Percentiles rank a stretch among this genome's conserved stretches.
phyloP scores from a whole-genome alignment of 2,888 invertebrate species.

The Luperina nickerlii region DNA sequence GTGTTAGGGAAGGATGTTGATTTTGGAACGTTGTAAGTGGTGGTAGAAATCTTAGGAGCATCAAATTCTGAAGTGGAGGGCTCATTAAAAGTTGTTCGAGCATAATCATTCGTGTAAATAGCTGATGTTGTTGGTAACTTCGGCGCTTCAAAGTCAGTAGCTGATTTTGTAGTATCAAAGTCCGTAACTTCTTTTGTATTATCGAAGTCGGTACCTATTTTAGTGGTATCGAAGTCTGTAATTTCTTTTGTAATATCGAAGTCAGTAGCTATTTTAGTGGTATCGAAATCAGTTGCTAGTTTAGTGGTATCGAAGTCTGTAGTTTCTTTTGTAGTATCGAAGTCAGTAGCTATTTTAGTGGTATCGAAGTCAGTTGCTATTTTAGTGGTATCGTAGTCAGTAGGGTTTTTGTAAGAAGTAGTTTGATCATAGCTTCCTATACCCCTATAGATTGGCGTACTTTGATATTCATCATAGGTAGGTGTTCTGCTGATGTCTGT shows the following conservation, averaged over 20 bases:
- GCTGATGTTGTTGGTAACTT: constrained; percentile 49
- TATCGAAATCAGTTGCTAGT: constrained; percentile 48
- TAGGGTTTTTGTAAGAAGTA: constrained; percentile 68
- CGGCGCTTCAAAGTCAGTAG: constrained; percentile 50
- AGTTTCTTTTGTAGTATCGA: constrained; percentile 65
- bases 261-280: constrained; percentile 26
- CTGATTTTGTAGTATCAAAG: constrained; percentile 67
- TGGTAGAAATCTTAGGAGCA: constrained; percentile 55
- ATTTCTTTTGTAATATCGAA: constrained; percentile 67
- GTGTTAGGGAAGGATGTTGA: constrained; percentile 58
- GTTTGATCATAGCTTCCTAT: constrained; percentile 72
- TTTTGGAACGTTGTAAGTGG: constrained; percentile 62
- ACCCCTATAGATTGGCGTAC: constrained; percentile 78
- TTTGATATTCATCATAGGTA: constrained; percentile 74
- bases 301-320: constrained; percentile 67
- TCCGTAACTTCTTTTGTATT: constrained; percentile 60
- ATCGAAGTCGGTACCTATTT: constrained; percentile 63
- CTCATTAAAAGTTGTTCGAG: constrained; percentile 39
- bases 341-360: constrained; percentile 43
- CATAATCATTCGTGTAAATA: constrained; percentile 51
- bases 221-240: constrained; percentile 67
- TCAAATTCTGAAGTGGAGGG: constrained; percentile 56
- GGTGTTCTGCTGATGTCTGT: constrained; percentile 72
- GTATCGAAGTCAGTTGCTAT: constrained; percentile 47
- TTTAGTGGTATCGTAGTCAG: constrained; percentile 68